phyloP scores from a whole-genome alignment of 2,797 vertebrate genomes.

The Capromys pilorides region DNA sequence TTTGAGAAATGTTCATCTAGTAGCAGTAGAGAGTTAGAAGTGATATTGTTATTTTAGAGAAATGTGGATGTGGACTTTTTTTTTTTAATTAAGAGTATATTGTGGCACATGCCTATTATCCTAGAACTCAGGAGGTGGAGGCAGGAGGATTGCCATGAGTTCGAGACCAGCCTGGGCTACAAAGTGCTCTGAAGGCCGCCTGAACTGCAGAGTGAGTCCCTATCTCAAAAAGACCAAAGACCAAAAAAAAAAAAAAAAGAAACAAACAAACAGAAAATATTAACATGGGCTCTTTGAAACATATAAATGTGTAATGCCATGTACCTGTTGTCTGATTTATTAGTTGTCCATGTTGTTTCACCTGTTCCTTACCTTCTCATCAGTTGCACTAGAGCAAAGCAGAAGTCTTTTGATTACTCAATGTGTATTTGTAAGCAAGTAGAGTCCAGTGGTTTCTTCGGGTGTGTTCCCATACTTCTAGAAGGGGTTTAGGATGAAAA shows the following conservation, averaged over 20 bases:
- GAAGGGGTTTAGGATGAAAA: neutral
- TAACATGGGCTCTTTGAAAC: neutral
- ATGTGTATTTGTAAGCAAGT: neutral
- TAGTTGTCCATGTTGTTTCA: neutral
- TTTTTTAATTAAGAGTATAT: neutral
- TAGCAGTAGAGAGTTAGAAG: neutral
- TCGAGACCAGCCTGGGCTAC: too few relatives aligned
- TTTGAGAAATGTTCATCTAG: neutral
- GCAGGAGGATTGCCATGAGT: too few relatives aligned
- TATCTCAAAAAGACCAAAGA: too few relatives aligned
- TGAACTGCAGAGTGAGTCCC: too few relatives aligned
- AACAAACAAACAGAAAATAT: neutral
- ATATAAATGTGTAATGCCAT: neutral
- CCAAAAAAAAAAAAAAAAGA: too few relatives aligned
- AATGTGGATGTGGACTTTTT: neutral
- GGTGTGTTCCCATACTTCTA: neutral
- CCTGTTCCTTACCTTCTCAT: neutral
- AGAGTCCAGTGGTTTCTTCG: neutral
- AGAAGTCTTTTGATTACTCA: neutral
- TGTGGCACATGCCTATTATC: too few relatives aligned
- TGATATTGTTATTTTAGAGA: neutral
- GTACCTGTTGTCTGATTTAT: neutral
- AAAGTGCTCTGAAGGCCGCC: too few relatives aligned
- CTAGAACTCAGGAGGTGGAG: too few relatives aligned
- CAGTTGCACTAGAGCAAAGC: constrained; percentile 1